These are phyloP conservation scores for Piaya cayana DNA, from an alignment of 2,113 vertebrate genomes.

Conservation along the genomic window DNA sequence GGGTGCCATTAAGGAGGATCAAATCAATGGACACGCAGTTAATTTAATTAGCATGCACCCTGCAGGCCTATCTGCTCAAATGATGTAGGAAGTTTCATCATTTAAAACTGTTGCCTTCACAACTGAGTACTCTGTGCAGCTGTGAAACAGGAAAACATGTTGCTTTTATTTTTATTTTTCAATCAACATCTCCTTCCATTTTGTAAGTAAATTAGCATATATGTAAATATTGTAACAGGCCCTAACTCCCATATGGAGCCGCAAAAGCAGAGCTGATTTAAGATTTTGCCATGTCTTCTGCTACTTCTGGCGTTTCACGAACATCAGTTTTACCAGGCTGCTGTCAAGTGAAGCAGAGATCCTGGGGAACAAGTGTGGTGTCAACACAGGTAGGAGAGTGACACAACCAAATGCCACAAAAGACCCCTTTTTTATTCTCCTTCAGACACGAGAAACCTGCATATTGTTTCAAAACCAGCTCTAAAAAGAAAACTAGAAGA, in stretches of 20 bases:
- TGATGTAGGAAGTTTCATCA: neutral
- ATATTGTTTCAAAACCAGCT: neutral
- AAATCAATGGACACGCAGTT: neutral
- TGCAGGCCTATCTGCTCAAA: neutral
- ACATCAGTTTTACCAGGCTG: neutral
- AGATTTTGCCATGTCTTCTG: neutral
- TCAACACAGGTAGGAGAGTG: neutral
- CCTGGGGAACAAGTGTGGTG: neutral
- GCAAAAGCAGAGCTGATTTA: neutral
- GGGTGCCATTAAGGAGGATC: neutral
- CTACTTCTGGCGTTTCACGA: neutral
- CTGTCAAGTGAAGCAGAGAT: neutral
- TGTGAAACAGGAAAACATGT: neutral
- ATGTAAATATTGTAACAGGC: neutral
- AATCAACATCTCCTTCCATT: neutral
- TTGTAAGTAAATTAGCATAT: neutral
- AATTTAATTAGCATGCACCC: neutral
- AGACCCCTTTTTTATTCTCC: neutral
- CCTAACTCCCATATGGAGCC: neutral
- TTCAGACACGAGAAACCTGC: neutral
- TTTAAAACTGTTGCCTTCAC: neutral
- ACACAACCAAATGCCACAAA: neutral
- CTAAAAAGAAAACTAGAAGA: neutral
- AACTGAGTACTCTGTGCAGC: rapidly evolving
- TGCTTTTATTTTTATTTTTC: neutral